A percentile compares a stretch with the other conserved stretches of the same genome.
These are phyloP conservation scores for Melitaea cinxia DNA, from an alignment of 1,140 invertebrate genomes.

Conservation along the genomic window DNA sequence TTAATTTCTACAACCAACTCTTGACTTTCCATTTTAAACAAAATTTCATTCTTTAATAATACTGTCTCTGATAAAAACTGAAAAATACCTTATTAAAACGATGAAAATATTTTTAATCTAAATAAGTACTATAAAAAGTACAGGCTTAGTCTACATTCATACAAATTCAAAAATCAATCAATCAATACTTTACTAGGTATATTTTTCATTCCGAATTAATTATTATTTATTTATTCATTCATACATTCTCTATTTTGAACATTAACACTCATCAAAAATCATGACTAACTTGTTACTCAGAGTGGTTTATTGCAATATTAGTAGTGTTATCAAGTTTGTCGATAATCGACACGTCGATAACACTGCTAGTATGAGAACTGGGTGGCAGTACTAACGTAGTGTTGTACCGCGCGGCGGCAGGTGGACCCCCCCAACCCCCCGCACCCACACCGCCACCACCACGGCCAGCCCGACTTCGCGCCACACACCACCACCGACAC, in stretches of 20 bases:
- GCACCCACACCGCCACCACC: slow-evolving; percentile 74
- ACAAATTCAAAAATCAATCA: not conserved
- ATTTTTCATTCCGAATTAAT: not conserved
- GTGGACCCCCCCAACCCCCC: slow-evolving; percentile 57
- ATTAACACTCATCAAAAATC: not conserved
- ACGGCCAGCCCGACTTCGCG: slow-evolving; percentile 60
- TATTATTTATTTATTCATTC: not conserved
- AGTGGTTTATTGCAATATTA: slow-evolving; percentile 18
- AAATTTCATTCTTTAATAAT: not conserved
- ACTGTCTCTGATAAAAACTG: not conserved
- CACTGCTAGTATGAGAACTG: slow-evolving; percentile 28
- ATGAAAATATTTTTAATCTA: no score
- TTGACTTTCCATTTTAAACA: not conserved
- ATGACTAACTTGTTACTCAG: slow-evolving; percentile 1
- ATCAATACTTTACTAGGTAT: not conserved
- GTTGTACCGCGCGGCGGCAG: slow-evolving; percentile 69
- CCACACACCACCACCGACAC: slow-evolving; percentile 68
- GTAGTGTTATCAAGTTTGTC: slow-evolving; percentile 10
- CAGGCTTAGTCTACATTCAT: not conserved
- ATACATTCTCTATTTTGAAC: not conserved
- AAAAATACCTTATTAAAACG: no score
- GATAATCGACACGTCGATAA: slow-evolving; percentile 10
- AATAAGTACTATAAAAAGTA: slow-evolving; percentile 1
- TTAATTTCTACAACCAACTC: not conserved
- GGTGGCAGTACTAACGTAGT: slow-evolving; percentile 74